Base-by-base conservation (phyloP, 2,797 vertebrate species). In the Atherinosoma microstoma region DNA sequence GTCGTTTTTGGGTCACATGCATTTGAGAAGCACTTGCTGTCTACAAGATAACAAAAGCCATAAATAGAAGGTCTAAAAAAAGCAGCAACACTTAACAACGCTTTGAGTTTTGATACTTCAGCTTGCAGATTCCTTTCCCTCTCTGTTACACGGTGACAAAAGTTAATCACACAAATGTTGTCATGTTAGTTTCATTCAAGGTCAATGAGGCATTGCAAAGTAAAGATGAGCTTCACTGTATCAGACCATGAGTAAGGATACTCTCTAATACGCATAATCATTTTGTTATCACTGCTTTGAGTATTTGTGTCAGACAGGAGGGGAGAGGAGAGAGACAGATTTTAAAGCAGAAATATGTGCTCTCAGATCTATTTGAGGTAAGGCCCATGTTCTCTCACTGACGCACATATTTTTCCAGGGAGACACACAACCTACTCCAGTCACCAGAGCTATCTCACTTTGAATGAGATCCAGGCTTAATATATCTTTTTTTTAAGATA, bases 311-410 rank as follows among this genome's bases (percentile, higher is more conserved):
- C 78, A 78, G 65, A 36, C 62, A 62, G 40, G 77, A 71, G 60
- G 53, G 58, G 61, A 53, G 16, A 18, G 66, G 61, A 66, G 59
- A 51, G 73, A 35, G 61, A 42, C 34, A 30, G 61, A 79, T 64
- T 86, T 84, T 87, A 76, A 83, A 87, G 83, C 67, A 80, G 81
- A 78, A 77, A 88, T 67, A 80, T 79, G 82, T 84, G 87, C 75
- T 87, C 72, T 58, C 74, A 83, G 65, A 77, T 91, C 92, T 93
- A 93, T 94, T 92, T 92, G 84, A 91, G 83, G 89, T 87, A 89
- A 87, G 88, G 86, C 90, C 89, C 87, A 83, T 82, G 89, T 92
- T 92, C 90, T 93, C 89, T 83, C 79, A 88, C 75, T 94, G 91
- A 94, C 88, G 88, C 86, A 93, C 84, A 91, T 86, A 67, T 70